Base-by-base conservation (phyloP, 2,113 vertebrate species). In the Petroica traversi region DNA sequence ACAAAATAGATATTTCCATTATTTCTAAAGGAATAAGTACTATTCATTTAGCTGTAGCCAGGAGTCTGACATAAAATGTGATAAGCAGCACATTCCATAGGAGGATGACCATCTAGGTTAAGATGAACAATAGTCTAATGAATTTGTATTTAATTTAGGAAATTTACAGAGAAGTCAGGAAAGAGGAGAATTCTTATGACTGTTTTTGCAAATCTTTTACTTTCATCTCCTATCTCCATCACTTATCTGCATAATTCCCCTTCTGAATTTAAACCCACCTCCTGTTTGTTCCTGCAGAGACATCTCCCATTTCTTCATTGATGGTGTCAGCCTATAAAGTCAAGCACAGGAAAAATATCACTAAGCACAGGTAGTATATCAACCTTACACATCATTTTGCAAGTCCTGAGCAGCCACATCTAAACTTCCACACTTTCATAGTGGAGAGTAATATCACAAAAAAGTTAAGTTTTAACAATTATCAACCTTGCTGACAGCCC, bases 401-500 rank as follows among this genome's bases (percentile, higher is more conserved):
- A 85, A 46, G 12, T 12, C 33, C 68, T 68, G 33, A 52, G 43
- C 24, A 72, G 19, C 43, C 24, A 43, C 36, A 62, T 57, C 41
- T 31, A 57, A 77, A 59, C 1, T 55, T 38, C 28, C 7, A 41
- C 0, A 2, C 3, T 46, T 67, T 6, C 15, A 43, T 3, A 77
- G 55, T 14, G 5, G 15, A 74, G 10, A 85, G 33, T 25, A 75
- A 58, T 2, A 20, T 26, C 12, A 52, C 4, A 14, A 31, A 67
- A 63, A 19, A 9, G 0, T 11, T 17, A 13, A 68, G 0, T 5
- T 73, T 91, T 78, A 48, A 58, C 3, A 74, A 18, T 67, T 55
- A 67, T 10, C 22, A 72, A 0, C 7, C 7, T 55, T 81, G 22
- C 9, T 84, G 89, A 80, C 1, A 0, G 0, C 4, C 2, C 3